Conservation (phyloP, 2,888 invertebrate genomes). For the Empis livida region DNA sequence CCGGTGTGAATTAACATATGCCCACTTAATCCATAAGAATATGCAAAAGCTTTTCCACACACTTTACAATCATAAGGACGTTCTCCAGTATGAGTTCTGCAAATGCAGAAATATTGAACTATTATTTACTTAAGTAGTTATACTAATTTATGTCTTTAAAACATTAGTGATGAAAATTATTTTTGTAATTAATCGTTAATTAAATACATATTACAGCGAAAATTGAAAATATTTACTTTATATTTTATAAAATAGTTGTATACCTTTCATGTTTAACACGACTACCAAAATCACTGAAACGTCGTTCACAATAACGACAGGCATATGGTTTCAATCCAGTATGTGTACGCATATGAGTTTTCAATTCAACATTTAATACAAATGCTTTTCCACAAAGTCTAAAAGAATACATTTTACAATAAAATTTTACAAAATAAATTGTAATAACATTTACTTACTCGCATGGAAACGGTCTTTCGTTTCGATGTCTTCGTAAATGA, state of each 20-base stretch:
- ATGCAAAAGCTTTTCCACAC: slow-evolving; percentile 31
- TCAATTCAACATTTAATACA: too few species aligned
- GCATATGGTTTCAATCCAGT: slow-evolving; percentile 35
- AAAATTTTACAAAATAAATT: too few species aligned
- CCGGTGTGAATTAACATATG: slow-evolving; percentile 33
- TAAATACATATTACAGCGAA: too few species aligned
- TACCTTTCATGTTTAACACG: slow-evolving; percentile 33
- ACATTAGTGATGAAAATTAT: too few species aligned
- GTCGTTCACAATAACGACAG: slow-evolving; percentile 31
- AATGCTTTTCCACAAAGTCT: too few species aligned
- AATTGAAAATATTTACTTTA: too few species aligned
- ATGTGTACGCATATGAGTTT: slow-evolving; percentile 14
- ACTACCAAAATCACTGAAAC: slow-evolving; percentile 35
- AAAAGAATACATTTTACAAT: too few species aligned
- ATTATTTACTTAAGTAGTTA: too few species aligned
- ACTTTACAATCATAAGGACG: slow-evolving; percentile 31
- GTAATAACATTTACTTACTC: neutral
- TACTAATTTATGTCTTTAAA: too few species aligned
- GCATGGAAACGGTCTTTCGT: slow-evolving; percentile 19
- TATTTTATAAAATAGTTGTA: too few species aligned
- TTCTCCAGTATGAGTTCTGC: slow-evolving; percentile 30
- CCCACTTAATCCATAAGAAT: slow-evolving; percentile 30
- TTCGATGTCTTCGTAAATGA: slow-evolving; percentile 33
- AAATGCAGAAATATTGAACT: neutral
- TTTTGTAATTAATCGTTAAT: too few species aligned